Evolutionary conservation across 1,140 invertebrate genomes (phyloP), one percentile per base, ranked within the genome.

Genomic region (Carposina sasakii): DNA sequence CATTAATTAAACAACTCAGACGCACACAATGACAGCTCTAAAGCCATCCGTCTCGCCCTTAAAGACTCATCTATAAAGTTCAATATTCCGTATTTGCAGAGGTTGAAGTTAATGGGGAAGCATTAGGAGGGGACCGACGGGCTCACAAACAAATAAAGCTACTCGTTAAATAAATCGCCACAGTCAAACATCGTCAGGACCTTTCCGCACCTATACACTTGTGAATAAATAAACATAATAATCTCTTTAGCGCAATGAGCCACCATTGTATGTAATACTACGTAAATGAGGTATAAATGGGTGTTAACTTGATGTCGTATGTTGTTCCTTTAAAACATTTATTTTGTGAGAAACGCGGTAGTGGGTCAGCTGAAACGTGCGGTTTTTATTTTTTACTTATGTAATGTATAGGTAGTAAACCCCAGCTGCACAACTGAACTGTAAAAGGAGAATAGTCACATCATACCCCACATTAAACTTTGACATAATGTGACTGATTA

Each of bases 131-230:
- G 64, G 55, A 51, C 45, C 50, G 51, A 53, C 44, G 45, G 48
- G 49, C 57, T 53, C 43, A 40, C 54, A 65, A 68, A 68, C 65
- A 68, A 65, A 65, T 68, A 65, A 68, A 68, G 62, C 65, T 49
- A 62, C 62, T 68, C 59, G 62, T 62, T 68, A 62, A 65, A 68
- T 65, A 68, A 68, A 68, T 65, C 59, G 51, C 57, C 62, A 56
- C 62, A 63, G 50, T 65, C 59, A 65, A 68, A 68, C 62, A 65
- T 57, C 54, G 62, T 48, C 51, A 39, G 49, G 62, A 65, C 59
- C 62, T 62, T 60, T 68, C 61, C 57, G 59, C 65, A 68, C 65
- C 62, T 68, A 54, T 57, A 52, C 52, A 54, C 46, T 42, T 44
- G 42, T 56, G 49, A 61, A 61, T 58, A 63, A 54, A 63, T 61